Evolutionary conservation across 2,797 vertebrate genomes (phyloP), one percentile per base, ranked within the genome.

Genomic region (Sebastes elongatus): DNA sequence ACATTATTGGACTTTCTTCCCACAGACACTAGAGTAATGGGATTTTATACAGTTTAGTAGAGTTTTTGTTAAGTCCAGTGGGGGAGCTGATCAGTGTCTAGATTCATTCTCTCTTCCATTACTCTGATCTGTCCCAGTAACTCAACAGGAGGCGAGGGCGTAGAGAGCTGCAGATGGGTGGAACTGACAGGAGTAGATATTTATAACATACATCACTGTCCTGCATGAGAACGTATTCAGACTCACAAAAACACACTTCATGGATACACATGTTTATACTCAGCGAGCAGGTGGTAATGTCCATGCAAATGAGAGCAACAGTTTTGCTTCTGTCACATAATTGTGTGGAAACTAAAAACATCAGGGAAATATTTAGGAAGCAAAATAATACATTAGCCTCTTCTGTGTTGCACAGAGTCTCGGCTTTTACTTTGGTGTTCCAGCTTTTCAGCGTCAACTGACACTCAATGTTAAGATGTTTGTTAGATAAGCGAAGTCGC

Each of bases 71-170:
- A 35, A 80, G 73, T 82, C 72, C 78, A 52, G 16, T 61, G 72
- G 53, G 68, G 65, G 75, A 81, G 78, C 76, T 83, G 74, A 81
- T 91, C 86, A 83, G 74, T 86, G 90, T 91, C 92, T 78, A 69
- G 62, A 85, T 70, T 77, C 61, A 91, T 91, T 91, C 87, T 46
- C 55, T 72, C 64, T 75, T 86, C 79, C 86, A 92, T 91, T 91
- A 89, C 85, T 94, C 89, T 82, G 74, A 79, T 81, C 64, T 84
- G 83, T 83, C 73, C 70, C 82, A 74, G 68, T 60, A 56, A 84
- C 76, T 70, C 83, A 78, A 38, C 73, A 52, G 65, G 67, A 69
- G 67, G 72, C 3, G 35, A 67, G 57, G 56, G 33, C n/a, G n/a
- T 7, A 49, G 56, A 81, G 75, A 71, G 72, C 71, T 69, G 71